These are phyloP conservation scores for Cairina moschata DNA, from an alignment of 2,113 vertebrate genomes.

Conservation along the genomic window DNA sequence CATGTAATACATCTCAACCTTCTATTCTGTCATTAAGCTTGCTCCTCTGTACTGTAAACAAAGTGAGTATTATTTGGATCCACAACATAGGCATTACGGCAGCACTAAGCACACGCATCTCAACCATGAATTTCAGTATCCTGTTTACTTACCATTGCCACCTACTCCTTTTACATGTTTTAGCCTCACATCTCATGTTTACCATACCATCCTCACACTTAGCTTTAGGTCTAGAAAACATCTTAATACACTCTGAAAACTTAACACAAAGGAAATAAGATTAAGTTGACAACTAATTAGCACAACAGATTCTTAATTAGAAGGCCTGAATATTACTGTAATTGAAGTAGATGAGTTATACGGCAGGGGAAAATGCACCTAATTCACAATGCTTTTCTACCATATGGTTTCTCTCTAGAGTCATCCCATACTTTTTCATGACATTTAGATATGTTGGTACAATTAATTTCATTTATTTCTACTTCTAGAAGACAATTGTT, in stretches of 20 bases:
- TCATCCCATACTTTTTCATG: conserved; percentile 53
- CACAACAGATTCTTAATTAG: conserved; percentile 62
- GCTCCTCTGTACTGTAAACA: conserved; percentile 24
- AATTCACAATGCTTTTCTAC: conserved; percentile 70
- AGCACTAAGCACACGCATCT: conserved; percentile 38
- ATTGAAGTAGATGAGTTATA: conserved; percentile 56
- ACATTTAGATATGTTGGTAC: conserved; percentile 75
- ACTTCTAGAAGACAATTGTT: conserved; percentile 72
- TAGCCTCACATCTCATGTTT: conserved; percentile 39
- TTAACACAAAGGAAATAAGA: conserved; percentile 5
- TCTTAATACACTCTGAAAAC: conserved; percentile 29
- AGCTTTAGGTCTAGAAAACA: neutral
- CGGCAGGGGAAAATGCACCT: conserved; percentile 44
- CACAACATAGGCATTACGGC: conserved; percentile 10
- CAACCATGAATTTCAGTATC: neutral
- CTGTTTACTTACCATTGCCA: neutral
- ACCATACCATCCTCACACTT: conserved; percentile 28
- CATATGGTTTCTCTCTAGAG: conserved; percentile 54
- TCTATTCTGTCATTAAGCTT: conserved; percentile 33
- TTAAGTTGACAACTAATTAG: conserved; percentile 60
- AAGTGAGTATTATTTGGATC: conserved; percentile 37
- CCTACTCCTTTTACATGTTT: neutral
- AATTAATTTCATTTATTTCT: conserved; percentile 75
- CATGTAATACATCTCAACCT: neutral
- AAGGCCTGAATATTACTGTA: conserved; percentile 46